These are phyloP conservation scores for Nebria brevicollis DNA, from an alignment of 2,888 invertebrate species.

Conservation along the genomic window DNA sequence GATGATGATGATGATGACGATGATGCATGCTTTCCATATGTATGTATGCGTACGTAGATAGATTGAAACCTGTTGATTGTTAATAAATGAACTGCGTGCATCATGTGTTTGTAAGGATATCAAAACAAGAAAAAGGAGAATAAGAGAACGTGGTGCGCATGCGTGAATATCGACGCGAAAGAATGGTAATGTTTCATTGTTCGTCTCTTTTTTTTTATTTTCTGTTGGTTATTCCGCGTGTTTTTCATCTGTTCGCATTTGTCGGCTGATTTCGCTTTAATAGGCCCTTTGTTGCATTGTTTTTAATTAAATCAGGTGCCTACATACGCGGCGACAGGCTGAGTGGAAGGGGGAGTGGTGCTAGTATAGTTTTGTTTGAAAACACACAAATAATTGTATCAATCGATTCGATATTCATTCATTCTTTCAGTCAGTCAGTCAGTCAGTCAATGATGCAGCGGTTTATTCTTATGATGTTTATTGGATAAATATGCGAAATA, in stretches of 20 bases:
- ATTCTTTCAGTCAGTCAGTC: too few relatives aligned
- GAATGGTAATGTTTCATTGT: background rate
- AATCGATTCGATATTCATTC: too few relatives aligned
- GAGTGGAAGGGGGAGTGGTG: too few relatives aligned
- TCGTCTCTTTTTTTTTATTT: background rate
- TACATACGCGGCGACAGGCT: too few relatives aligned
- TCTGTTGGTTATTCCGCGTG: background rate
- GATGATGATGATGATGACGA: too few relatives aligned
- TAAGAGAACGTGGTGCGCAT: background rate
- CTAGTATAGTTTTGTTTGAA: too few relatives aligned
- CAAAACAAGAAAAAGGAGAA: background rate
- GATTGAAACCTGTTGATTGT: constrained; percentile 40
- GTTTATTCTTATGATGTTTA: too few relatives aligned
- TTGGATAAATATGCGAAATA: too few relatives aligned
- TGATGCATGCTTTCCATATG: too few relatives aligned
- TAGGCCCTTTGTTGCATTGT: background rate
- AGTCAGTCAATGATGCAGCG: too few relatives aligned
- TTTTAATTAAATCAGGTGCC: background rate
- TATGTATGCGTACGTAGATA: too few relatives aligned
- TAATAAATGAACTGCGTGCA: constrained; percentile 33
- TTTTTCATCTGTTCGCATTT: background rate
- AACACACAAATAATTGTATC: too few relatives aligned
- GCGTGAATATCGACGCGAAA: background rate
- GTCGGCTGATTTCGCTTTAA: background rate
- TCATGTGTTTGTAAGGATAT: background rate